Evolutionary conservation across 2,113 vertebrate species (phyloP).

Genomic region (Sturnus vulgaris): DNA sequence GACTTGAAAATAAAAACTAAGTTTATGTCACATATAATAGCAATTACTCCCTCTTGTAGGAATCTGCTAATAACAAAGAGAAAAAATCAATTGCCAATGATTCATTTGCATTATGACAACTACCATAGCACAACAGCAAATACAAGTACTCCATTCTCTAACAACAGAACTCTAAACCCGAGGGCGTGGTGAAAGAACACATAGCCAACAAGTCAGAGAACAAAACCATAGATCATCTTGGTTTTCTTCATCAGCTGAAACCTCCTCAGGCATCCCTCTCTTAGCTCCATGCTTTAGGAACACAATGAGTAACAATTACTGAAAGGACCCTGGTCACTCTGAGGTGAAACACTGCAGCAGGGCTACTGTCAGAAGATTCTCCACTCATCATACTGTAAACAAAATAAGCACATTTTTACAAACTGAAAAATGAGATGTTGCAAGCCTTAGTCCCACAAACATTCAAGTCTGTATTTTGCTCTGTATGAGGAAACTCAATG

Average conservation of each 20-base stretch:
- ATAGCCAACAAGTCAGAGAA: neutral
- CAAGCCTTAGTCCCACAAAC: neutral
- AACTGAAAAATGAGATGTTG: neutral
- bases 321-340: neutral
- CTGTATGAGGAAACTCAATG: neutral
- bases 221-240: neutral
- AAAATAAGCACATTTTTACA: neutral
- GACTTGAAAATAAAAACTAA: neutral
- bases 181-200: rapidly evolving
- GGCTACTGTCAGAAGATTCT: neutral
- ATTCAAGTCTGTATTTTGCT: neutral
- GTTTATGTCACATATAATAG: neutral
- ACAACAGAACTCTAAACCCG: neutral
- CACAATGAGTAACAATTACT: neutral
- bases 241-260: neutral
- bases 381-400: neutral
- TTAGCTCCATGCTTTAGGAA: neutral
- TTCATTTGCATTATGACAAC: neutral
- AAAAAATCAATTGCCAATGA: neutral
- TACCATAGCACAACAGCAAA: neutral
- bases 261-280: neutral
- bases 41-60: neutral
- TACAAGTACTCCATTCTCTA: neutral
- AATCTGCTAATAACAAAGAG: neutral
- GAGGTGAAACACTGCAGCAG: neutral